Conservation (phyloP, 2,888 invertebrate genomes). For the Pasiphila rectangulata region DNA sequence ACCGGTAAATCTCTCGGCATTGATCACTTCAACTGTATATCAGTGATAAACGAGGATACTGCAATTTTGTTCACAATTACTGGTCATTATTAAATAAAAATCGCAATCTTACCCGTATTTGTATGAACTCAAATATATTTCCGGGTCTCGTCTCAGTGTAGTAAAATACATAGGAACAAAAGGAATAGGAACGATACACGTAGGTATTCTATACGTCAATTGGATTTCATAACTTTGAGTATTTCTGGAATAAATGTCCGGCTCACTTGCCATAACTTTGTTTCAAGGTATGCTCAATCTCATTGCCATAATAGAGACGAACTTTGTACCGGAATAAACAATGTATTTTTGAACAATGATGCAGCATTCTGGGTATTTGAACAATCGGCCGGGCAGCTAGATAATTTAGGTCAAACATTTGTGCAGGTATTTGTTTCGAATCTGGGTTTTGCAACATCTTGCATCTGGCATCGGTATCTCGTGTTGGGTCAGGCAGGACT, state of each 20-base stretch:
- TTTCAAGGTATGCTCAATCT: neutral
- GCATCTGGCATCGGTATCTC: slow-evolving; percentile 17
- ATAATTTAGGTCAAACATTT: slow-evolving; percentile 24
- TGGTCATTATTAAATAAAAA: too few relatives aligned
- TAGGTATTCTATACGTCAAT: too few relatives aligned
- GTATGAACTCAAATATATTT: too few relatives aligned
- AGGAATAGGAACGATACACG: too few relatives aligned
- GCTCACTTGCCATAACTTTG: neutral
- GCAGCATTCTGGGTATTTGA: slow-evolving; percentile 11
- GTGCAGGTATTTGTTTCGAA: slow-evolving; percentile 19
- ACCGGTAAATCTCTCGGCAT: too few relatives aligned
- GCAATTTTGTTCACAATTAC: too few relatives aligned
- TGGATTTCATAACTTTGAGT: too few relatives aligned
- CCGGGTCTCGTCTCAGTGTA: too few relatives aligned
- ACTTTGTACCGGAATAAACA: slow-evolving; percentile 9
- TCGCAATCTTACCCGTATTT: too few relatives aligned
- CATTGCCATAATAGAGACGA: neutral
- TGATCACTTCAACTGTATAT: too few relatives aligned
- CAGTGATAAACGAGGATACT: too few relatives aligned
- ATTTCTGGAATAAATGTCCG: neutral
- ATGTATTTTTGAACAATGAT: slow-evolving; percentile 20
- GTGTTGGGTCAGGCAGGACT: slow-evolving; percentile 15
- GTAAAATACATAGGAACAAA: too few relatives aligned
- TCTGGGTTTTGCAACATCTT: slow-evolving; percentile 22
- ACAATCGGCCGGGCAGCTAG: slow-evolving; percentile 13